These are phyloP conservation scores for Antechinus flavipes DNA, from an alignment of 2,113 vertebrate genomes.

Conservation along the genomic window DNA sequence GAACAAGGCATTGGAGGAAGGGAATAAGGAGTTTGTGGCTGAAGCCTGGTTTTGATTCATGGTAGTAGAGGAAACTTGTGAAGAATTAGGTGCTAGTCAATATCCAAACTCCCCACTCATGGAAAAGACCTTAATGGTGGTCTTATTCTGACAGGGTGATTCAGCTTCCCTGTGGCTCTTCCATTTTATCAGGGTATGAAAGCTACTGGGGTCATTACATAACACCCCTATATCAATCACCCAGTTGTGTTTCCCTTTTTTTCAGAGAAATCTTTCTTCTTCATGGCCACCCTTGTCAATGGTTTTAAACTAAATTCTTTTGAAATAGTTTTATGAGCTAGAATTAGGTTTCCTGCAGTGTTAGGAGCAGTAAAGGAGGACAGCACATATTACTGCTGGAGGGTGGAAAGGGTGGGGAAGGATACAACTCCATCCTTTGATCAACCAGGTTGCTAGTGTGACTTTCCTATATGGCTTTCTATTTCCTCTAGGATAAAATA, in stretches of 20 bases:
- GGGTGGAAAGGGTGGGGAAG: not conserved
- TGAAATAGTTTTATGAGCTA: conserved; percentile 59
- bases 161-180: not conserved
- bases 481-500: not conserved
- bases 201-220: not conserved
- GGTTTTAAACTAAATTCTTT: conserved; percentile 64
- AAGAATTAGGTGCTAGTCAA: not conserved
- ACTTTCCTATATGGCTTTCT: conserved; percentile 45
- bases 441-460: conserved; percentile 43
- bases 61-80: conserved; percentile 8
- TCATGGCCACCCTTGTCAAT: conserved; percentile 59
- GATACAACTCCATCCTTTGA: conserved; percentile 37
- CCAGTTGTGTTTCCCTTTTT: not conserved
- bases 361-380: conserved; percentile 35
- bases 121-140: not conserved
- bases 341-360: conserved; percentile 35
- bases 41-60: not conserved
- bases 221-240: conserved; percentile 54
- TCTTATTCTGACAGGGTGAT: not conserved
- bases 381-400: conserved; percentile 52
- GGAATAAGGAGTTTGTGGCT: not conserved
- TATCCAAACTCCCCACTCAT: not conserved
- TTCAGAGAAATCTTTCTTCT: conserved; percentile 60
- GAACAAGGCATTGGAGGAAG: not conserved
- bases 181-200: not conserved